Evolutionary conservation across 2,888 invertebrate species (phyloP), one percentile per base, ranked within the genome.

Genomic region (Polietes domitor): DNA sequence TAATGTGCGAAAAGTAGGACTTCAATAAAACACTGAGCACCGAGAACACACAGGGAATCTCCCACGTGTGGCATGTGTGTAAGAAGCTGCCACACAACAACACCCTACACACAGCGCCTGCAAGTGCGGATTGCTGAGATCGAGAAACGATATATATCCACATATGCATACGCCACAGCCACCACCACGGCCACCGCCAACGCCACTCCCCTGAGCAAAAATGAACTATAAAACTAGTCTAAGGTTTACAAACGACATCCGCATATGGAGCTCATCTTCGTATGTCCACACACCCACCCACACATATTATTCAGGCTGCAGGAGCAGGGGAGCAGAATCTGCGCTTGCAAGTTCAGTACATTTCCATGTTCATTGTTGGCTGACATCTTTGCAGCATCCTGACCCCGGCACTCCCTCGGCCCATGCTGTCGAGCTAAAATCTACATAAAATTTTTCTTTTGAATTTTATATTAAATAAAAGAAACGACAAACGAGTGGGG

Each of bases 391-490:
- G 2, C 61, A n/a, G 7, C 3, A 7, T 65, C 17, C 63, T 17
- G 63, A 3, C 32, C 6, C 65, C 37, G 17, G 10, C 19, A 10
- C 19, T 12, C 21, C 10, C 17, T 7, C 50, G 19, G 1, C 9
- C 21, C 15, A 58, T 26, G 1, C 26, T 2, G 6, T 21, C 17
- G 4, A 50, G 50, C 50, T 17, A 21, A 3, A 53, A 21, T 53
- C 47, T 12, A 2, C 65, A 41, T 68, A 43, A 68, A 68, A 68
- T 19, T n/a, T n/a, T n/a, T 68, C 68, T 37, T 68, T 68, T 68
- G 43, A 68, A 41, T 65, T 61, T 65, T 41, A 65, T 65, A 65
- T 65, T 65, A 41, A 21, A 68, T 68, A 43, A 68, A 68, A 43
- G 68, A 43, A 68, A 68, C 10, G 68, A 24, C 65, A 68, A 41